Percentiles rank a stretch among this genome's conserved stretches.
Conservation (phyloP, 1,140 invertebrate genomes). For the Phymastichus coffea region DNA sequence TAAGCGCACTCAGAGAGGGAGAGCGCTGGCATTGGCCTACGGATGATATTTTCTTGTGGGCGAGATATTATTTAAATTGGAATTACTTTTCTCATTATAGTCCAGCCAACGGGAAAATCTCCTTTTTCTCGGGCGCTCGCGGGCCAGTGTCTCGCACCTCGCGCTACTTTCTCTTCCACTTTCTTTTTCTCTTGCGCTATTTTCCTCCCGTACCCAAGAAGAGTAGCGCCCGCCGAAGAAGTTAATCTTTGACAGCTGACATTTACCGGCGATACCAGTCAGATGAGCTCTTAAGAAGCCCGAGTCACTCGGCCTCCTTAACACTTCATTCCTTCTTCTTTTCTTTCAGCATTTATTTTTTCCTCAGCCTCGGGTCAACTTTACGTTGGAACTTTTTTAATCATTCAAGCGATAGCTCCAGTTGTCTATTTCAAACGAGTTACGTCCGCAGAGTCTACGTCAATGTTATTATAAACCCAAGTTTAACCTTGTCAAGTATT, state of each 20-base stretch:
- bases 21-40: slow-evolving; percentile 8
- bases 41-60: slow-evolving; percentile 50
- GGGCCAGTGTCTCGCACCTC: slow-evolving; percentile 32
- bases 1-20: not conserved
- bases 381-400: too few species aligned
- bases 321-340: not conserved
- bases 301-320: too few species aligned
- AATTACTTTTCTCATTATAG: slow-evolving; percentile 60
- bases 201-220: slow-evolving; percentile 23
- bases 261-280: slow-evolving; percentile 19
- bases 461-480: too few species aligned
- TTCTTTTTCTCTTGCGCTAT: not conserved
- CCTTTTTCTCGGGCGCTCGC: slow-evolving; percentile 38
- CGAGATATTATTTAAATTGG: slow-evolving; percentile 56
- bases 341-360: not conserved
- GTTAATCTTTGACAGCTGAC: slow-evolving; percentile 48
- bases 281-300: not conserved
- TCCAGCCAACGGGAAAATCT: slow-evolving; percentile 54
- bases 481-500: too few species aligned
- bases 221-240: slow-evolving; percentile 25
- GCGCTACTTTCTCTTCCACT: not conserved
- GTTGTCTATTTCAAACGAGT: too few species aligned
- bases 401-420: too few species aligned
- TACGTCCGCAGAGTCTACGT: too few species aligned
- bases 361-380: too few species aligned